Conservation (phyloP, 2,797 vertebrate species). For the Adelosebastes latens region DNA sequence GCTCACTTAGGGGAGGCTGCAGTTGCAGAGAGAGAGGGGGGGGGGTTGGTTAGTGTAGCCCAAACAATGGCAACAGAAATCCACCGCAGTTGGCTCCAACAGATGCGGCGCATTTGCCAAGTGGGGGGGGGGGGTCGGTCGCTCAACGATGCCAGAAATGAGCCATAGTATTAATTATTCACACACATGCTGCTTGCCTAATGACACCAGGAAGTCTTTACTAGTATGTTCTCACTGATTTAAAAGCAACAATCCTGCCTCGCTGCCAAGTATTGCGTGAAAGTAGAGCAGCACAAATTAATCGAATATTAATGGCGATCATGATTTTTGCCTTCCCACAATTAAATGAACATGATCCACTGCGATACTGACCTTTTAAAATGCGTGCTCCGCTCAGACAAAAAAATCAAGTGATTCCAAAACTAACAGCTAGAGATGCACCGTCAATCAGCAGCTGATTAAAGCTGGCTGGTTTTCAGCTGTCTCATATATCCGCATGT, state of each 20-base stretch:
- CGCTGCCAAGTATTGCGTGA: neutral
- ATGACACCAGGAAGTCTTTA: neutral
- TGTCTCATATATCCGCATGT: too few relatives aligned
- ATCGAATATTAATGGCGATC: too few relatives aligned
- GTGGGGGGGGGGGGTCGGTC: neutral
- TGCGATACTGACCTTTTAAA: too few relatives aligned
- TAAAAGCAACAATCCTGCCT: neutral
- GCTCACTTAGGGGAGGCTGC: conserved; percentile 42
- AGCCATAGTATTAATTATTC: conserved; percentile 8
- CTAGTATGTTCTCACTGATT: neutral
- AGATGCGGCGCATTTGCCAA: conserved; percentile 24
- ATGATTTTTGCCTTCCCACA: too few relatives aligned
- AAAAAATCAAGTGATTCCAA: too few relatives aligned
- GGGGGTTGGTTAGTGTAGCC: neutral
- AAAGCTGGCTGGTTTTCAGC: too few relatives aligned
- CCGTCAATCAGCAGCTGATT: too few relatives aligned
- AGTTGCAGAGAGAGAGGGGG: neutral
- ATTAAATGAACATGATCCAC: too few relatives aligned
- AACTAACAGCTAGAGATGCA: too few relatives aligned
- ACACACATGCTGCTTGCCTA: neutral
- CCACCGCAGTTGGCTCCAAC: conserved; percentile 38
- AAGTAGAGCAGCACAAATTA: too few relatives aligned
- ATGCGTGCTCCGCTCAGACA: too few relatives aligned
- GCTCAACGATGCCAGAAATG: neutral
- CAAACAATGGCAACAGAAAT: conserved; percentile 36